Conservation (phyloP, 2,797 vertebrate genomes). For the Onychomys torridus region DNA sequence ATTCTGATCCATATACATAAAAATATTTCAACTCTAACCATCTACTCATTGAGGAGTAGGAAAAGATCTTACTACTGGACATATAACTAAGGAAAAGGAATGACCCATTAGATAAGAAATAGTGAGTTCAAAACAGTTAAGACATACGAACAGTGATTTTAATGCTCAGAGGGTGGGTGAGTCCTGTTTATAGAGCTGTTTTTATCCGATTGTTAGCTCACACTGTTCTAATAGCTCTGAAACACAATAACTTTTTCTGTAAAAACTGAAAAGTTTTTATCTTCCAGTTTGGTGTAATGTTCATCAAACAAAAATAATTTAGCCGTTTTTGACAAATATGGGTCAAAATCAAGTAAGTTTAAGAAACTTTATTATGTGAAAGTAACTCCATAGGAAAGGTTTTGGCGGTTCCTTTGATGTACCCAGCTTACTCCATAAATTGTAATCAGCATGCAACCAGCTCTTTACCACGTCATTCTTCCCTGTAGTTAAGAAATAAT, state of each 20-base stretch:
- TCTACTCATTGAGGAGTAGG: slow-evolving; percentile 21
- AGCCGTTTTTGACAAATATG: background rate
- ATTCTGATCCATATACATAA: slow-evolving; percentile 25
- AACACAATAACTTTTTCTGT: background rate
- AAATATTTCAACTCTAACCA: slow-evolving; percentile 60
- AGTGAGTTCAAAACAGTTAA: slow-evolving; percentile 40
- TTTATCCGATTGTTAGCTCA: background rate
- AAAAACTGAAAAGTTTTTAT: background rate
- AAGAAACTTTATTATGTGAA: slow-evolving; percentile 23
- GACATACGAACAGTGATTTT: slow-evolving; percentile 9
- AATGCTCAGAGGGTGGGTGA: background rate
- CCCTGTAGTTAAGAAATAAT: background rate
- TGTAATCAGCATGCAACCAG: background rate
- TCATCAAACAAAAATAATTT: background rate
- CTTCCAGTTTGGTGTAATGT: background rate
- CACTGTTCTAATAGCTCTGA: background rate
- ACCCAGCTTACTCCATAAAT: background rate
- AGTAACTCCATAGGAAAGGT: background rate
- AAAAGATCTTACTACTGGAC: background rate
- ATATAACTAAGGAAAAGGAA: background rate
- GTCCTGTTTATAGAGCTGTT: background rate
- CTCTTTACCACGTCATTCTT: background rate
- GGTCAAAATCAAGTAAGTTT: background rate
- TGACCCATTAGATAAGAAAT: slow-evolving; percentile 13
- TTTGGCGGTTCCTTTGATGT: slow-evolving; percentile 37